Evolutionary conservation across 2,888 invertebrate genomes (phyloP).

Genomic region (Drosophila eohydei): DNA sequence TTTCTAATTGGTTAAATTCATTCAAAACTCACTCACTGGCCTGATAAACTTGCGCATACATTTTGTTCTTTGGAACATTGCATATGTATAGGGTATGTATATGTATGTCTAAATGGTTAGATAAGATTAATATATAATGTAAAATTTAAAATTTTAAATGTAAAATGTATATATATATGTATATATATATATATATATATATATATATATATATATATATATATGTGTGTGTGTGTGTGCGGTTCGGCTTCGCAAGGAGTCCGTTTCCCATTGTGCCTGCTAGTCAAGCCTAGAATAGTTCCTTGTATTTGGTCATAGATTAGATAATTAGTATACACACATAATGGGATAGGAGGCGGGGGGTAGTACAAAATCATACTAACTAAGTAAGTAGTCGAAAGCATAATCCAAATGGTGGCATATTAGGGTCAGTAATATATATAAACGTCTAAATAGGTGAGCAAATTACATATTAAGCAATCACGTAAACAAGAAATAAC

Average conservation of each 20-base stretch:
- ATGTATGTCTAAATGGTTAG: conserved; percentile 34
- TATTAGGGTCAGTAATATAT: conserved; percentile 2
- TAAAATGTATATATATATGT: conserved; percentile 25
- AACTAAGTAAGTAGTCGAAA: conserved; percentile 17
- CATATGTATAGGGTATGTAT: conserved; percentile 55
- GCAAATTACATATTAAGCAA: conserved; percentile 15
- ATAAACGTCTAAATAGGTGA: background rate
- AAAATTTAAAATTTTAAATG: conserved; percentile 15
- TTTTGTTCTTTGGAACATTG: conserved; percentile 48
- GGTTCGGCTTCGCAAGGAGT: conserved; percentile 35
- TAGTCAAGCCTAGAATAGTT: conserved; percentile 57
- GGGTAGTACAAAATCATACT: conserved; percentile 7
- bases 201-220: conserved; percentile 16
- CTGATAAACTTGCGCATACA: conserved; percentile 36
- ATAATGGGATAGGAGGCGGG: background rate
- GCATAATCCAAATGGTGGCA: conserved; percentile 16
- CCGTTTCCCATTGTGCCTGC: conserved; percentile 41
- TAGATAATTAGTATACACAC: conserved; percentile 44
- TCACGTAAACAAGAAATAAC: conserved; percentile 66
- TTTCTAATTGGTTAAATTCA: conserved; percentile 58
- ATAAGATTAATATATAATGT: conserved; percentile 22
- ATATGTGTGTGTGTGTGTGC: conserved; percentile 28
- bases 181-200: conserved; percentile 15
- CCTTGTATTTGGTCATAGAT: conserved; percentile 61
- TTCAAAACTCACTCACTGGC: conserved; percentile 64